Conservation (phyloP, 2,113 vertebrate genomes). For the Phasianus colchicus region DNA sequence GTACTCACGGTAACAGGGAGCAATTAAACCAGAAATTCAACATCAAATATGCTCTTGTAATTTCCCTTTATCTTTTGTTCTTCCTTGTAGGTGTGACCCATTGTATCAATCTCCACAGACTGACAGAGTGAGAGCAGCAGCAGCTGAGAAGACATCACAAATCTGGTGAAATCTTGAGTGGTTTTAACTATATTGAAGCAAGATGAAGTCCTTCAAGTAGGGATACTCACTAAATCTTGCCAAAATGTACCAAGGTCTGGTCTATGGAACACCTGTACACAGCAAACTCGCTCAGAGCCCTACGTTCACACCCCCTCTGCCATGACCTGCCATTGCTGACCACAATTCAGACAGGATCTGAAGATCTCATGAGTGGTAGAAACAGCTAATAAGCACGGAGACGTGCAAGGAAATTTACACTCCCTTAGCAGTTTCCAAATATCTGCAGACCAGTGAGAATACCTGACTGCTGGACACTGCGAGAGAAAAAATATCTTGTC, state of each 20-base stretch:
- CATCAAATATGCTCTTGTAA: constrained; percentile 1
- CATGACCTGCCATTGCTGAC: background rate
- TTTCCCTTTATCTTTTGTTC: background rate
- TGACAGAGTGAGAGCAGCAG: background rate
- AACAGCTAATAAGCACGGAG: background rate
- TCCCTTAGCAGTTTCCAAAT: background rate
- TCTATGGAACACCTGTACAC: background rate
- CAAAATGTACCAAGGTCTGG: background rate
- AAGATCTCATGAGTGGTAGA: background rate
- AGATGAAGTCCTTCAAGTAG: background rate
- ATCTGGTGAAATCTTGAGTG: background rate
- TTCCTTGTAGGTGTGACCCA: background rate
- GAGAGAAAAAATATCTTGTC: background rate
- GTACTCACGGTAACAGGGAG: constrained; percentile 38
- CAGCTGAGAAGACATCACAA: background rate
- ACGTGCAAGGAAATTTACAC: background rate
- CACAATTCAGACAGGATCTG: background rate
- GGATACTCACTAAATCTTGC: background rate
- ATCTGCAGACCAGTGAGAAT: background rate
- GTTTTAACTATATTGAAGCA: background rate
- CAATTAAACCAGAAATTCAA: constrained; percentile 51
- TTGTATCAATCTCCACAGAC: background rate
- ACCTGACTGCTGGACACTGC: background rate
- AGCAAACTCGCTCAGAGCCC: background rate
- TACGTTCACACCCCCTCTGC: background rate